phyloP scores from a whole-genome alignment of 2,888 invertebrate species.

The Apotomis turbidana region DNA sequence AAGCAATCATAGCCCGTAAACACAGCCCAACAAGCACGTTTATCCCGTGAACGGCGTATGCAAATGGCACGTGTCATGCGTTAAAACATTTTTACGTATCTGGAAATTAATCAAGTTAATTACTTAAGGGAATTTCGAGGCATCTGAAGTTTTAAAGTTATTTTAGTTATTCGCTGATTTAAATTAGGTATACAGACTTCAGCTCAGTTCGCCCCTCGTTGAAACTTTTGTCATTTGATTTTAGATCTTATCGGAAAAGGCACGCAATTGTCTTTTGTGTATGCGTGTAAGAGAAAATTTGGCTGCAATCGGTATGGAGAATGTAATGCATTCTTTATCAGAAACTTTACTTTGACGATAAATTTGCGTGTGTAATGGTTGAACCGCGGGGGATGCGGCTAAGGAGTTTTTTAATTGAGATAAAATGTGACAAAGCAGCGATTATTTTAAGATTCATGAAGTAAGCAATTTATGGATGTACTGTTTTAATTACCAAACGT shows the following conservation, averaged over 20 bases:
- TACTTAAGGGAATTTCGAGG: constrained; percentile 48
- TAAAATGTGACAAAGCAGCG: constrained; percentile 28
- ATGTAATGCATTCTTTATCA: constrained; percentile 30
- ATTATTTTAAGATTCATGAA: constrained; percentile 14
- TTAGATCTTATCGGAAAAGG: constrained; percentile 13
- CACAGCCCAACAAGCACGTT: constrained; percentile 42
- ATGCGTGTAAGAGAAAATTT: neutral
- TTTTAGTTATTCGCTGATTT: constrained; percentile 39
- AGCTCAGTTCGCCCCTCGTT: constrained; percentile 8
- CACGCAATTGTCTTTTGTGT: constrained; percentile 8
- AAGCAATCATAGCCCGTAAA: constrained; percentile 55
- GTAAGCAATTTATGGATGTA: neutral
- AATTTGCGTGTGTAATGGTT: constrained; percentile 21
- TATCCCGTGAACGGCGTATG: constrained; percentile 54
- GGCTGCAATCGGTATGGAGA: neutral
- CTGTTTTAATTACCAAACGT: too few species aligned
- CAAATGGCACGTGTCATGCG: constrained; percentile 62
- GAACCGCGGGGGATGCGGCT: constrained; percentile 19
- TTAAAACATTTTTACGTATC: constrained; percentile 48
- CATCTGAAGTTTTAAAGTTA: constrained; percentile 48
- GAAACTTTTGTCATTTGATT: constrained; percentile 13
- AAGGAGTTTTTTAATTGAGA: constrained; percentile 32
- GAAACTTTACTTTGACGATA: constrained; percentile 11
- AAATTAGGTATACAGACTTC: constrained; percentile 24
- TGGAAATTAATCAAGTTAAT: constrained; percentile 51